phyloP scores from a whole-genome alignment of 2,888 invertebrate genomes.

The Schrankia costaestrigalis region DNA sequence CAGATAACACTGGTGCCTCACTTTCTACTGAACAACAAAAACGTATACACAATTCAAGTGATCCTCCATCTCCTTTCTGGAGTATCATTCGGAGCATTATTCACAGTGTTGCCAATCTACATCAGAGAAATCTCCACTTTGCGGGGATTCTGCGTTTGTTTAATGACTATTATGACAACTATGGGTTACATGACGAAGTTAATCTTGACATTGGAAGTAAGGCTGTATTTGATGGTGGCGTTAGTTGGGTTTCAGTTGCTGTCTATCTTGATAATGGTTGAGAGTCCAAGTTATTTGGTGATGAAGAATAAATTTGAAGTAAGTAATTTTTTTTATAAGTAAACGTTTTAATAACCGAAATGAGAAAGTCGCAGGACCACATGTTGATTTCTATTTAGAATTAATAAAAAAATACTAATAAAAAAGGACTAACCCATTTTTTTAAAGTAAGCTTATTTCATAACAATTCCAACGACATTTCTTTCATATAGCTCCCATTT shows the following conservation, averaged over 20 bases:
- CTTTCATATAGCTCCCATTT: too few relatives aligned
- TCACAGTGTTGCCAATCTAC: constrained; percentile 56
- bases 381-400: too few relatives aligned
- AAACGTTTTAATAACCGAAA: not conserved
- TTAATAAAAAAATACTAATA: too few relatives aligned
- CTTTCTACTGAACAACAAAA: constrained; percentile 41
- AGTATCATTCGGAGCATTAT: constrained; percentile 52
- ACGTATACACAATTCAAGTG: constrained; percentile 26
- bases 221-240: constrained; percentile 50
- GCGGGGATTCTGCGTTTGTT: constrained; percentile 40
- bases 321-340: constrained; percentile 11
- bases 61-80: constrained; percentile 54
- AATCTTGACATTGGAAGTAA: constrained; percentile 39
- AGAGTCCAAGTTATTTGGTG: constrained; percentile 59
- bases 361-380: not conserved
- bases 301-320: constrained; percentile 56
- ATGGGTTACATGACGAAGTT: constrained; percentile 53
- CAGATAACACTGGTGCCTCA: constrained; percentile 60
- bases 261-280: constrained; percentile 45
- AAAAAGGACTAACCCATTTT: too few relatives aligned
- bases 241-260: constrained; percentile 52
- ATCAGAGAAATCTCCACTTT: constrained; percentile 48
- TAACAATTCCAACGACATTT: too few relatives aligned
- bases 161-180: constrained; percentile 51
- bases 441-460: too few relatives aligned